These are phyloP conservation scores for Clytia hemisphaerica DNA, from an alignment of 30 jellyfish, hydroid and myxozoan species.

Conservation along the genomic window DNA sequence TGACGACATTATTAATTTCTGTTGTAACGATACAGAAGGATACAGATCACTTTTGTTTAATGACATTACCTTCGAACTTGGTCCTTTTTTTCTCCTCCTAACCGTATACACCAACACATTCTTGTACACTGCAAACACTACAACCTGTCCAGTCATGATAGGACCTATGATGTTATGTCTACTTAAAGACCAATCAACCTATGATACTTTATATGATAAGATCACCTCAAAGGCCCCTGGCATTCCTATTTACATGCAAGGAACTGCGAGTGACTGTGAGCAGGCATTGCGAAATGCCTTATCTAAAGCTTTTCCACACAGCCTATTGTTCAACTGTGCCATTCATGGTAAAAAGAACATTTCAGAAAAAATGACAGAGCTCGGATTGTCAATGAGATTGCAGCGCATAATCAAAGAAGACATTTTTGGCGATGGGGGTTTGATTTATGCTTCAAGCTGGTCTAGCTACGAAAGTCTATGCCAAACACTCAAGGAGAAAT, in stretches of 20 bases:
- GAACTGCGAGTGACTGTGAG: neutral
- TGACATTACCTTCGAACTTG: conserved; percentile 10
- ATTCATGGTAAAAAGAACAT: too few species aligned
- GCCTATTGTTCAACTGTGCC: too few species aligned
- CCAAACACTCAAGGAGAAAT: too few species aligned
- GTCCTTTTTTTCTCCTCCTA: conserved; percentile 14
- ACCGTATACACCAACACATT: conserved; percentile 1
- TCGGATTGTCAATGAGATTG: too few species aligned
- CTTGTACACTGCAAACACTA: neutral
- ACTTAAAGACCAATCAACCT: conserved; percentile 17
- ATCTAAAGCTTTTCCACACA: neutral
- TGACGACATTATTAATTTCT: neutral
- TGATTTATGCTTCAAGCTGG: too few species aligned
- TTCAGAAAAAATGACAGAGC: too few species aligned
- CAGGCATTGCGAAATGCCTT: neutral
- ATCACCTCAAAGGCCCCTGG: conserved; percentile 13
- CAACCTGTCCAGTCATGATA: conserved; percentile 1
- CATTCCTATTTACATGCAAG: conserved; percentile 11
- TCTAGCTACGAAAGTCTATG: too few species aligned
- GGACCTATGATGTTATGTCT: conserved; percentile 27
- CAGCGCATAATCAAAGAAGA: too few species aligned
- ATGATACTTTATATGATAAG: conserved; percentile 1
- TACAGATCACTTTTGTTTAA: neutral
- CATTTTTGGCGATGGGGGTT: too few species aligned
- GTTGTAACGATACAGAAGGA: neutral